Percentiles rank a stretch among this genome's conserved stretches.
phyloP scores from a whole-genome alignment of 2,888 invertebrate genomes.

The Watsonalla cultraria region DNA sequence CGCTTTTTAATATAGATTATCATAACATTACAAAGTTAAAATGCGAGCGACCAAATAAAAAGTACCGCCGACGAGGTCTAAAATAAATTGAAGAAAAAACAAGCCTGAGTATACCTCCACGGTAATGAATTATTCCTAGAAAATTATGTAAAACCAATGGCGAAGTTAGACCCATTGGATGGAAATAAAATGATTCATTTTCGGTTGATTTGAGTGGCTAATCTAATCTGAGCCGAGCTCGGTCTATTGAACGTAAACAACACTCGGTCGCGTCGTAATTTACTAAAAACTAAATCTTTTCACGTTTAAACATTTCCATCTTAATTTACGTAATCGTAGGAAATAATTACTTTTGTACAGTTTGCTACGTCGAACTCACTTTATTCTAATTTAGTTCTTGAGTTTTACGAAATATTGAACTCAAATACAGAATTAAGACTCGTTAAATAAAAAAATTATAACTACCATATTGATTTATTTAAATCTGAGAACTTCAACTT shows the following conservation, averaged over 20 bases:
- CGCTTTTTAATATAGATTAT: background rate
- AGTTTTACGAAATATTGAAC: no score
- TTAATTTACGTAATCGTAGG: constrained; percentile 8
- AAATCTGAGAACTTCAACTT: no score
- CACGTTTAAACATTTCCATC: background rate
- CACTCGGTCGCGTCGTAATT: constrained; percentile 13
- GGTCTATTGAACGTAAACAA: constrained; percentile 22
- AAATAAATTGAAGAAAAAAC: constrained; percentile 11
- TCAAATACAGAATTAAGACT: no score
- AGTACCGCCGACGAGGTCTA: background rate
- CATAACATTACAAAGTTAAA: background rate
- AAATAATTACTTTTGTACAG: constrained; percentile 1
- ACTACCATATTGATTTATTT: no score
- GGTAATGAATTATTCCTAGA: constrained; percentile 24
- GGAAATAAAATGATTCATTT: constrained; percentile 24
- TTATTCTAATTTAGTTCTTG: no score
- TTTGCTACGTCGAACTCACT: background rate
- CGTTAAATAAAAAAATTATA: no score
- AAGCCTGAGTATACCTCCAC: constrained; percentile 14
- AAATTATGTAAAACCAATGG: constrained; percentile 22
- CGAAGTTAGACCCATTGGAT: constrained; percentile 12
- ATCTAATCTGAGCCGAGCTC: constrained; percentile 19
- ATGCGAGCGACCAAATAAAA: background rate
- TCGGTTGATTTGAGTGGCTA: constrained; percentile 26
- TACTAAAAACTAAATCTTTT: constrained; percentile 13